Evolutionary conservation across 2,113 vertebrate species (phyloP).

Genomic region (Ptychochromis oligacanthus): DNA sequence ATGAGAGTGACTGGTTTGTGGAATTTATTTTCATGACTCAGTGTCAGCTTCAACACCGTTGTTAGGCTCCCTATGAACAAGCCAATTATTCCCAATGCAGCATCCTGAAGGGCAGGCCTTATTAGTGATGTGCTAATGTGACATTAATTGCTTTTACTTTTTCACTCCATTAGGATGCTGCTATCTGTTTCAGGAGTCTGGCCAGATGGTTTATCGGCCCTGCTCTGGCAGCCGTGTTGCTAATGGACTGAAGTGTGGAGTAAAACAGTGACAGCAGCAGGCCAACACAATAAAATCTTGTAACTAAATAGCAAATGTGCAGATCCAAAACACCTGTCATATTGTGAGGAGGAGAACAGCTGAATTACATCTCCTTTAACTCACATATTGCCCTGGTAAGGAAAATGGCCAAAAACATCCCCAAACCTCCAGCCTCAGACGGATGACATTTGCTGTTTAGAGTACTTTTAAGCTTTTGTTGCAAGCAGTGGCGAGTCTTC

Average conservation of each 20-base stretch:
- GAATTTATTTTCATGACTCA: constrained; percentile 10
- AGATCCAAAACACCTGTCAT: constrained; percentile 51
- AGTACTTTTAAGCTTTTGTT: constrained; percentile 48
- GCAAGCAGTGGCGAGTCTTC: constrained; percentile 43
- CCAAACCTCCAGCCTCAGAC: constrained; percentile 36
- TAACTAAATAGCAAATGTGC: constrained; percentile 46
- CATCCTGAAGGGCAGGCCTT: constrained; percentile 68
- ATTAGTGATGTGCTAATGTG: constrained; percentile 79
- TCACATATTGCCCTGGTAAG: neutral
- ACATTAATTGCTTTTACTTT: constrained; percentile 82
- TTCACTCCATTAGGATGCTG: constrained; percentile 79
- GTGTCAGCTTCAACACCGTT: constrained; percentile 6
- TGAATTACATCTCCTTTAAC: neutral
- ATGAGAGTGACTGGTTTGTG: constrained; percentile 5
- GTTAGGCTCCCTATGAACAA: constrained; percentile 30
- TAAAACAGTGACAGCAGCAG: constrained; percentile 70
- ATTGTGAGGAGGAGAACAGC: constrained; percentile 7
- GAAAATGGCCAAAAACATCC: neutral
- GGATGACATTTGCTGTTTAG: constrained; percentile 10
- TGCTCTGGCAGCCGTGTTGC: constrained; percentile 49
- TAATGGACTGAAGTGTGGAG: constrained; percentile 71
- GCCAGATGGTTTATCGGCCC: constrained; percentile 78
- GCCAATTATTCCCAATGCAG: constrained; percentile 39
- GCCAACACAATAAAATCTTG: constrained; percentile 41
- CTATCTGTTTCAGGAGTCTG: constrained; percentile 74